These are phyloP conservation scores for Tyria jacobaeae DNA, from an alignment of 2,888 invertebrate species.

Conservation along the genomic window DNA sequence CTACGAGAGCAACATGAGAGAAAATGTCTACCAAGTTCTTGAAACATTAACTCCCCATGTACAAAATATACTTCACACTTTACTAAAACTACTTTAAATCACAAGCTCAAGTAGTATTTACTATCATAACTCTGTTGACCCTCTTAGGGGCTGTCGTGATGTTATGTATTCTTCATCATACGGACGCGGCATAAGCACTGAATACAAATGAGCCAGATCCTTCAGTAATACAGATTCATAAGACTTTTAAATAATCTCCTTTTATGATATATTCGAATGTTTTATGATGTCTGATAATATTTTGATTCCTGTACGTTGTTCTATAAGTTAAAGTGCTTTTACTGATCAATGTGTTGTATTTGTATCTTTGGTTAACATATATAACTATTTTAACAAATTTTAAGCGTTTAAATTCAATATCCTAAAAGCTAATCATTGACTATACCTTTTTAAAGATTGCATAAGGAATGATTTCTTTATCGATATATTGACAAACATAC, in stretches of 20 bases:
- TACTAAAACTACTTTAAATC: constrained; percentile 9
- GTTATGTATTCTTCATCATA: constrained; percentile 49
- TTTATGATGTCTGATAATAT: constrained; percentile 21
- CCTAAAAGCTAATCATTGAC: too few species aligned
- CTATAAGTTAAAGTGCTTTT: too few species aligned
- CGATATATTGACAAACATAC: too few species aligned
- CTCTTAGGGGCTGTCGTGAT: constrained; percentile 19
- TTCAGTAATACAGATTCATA: constrained; percentile 56
- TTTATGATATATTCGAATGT: constrained; percentile 30
- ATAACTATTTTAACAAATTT: too few species aligned
- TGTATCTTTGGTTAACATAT: too few species aligned
- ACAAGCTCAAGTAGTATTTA: constrained; percentile 14
- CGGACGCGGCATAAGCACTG: constrained; percentile 57
- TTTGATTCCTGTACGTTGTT: constrained; percentile 1
- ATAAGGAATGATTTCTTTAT: too few species aligned
- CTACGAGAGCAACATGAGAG: not conserved
- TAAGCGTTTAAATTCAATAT: too few species aligned
- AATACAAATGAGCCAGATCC: constrained; percentile 70
- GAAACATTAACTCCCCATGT: not conserved
- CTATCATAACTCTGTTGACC: constrained; percentile 23
- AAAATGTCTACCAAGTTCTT: not conserved
- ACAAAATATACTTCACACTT: constrained; percentile 9
- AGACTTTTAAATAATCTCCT: constrained; percentile 50
- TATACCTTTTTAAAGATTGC: too few species aligned
- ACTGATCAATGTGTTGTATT: too few species aligned